Conservation (phyloP, 2,113 vertebrate species). For the human region GRCh38 chr16:80718001-80718500, state of each 20-base stretch:
- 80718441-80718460: background rate
- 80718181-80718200: background rate
- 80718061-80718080: background rate
- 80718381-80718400: background rate
- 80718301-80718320: background rate
- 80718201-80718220: background rate
- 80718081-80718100: background rate
- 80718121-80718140: background rate
- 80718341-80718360: background rate
- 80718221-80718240: background rate
- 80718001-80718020: background rate
- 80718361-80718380: background rate
- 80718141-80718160: background rate
- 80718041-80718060: background rate
- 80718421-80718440: background rate
- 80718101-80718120: background rate
- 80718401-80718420: background rate
- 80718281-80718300: background rate
- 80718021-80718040: background rate
- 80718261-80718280: background rate
- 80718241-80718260: background rate
- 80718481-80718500: background rate
- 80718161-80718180: background rate
- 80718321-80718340: background rate
- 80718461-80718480: background rate